Evolutionary conservation across 1,140 invertebrate species (phyloP).

Genomic region (Drosophila ironensis): DNA sequence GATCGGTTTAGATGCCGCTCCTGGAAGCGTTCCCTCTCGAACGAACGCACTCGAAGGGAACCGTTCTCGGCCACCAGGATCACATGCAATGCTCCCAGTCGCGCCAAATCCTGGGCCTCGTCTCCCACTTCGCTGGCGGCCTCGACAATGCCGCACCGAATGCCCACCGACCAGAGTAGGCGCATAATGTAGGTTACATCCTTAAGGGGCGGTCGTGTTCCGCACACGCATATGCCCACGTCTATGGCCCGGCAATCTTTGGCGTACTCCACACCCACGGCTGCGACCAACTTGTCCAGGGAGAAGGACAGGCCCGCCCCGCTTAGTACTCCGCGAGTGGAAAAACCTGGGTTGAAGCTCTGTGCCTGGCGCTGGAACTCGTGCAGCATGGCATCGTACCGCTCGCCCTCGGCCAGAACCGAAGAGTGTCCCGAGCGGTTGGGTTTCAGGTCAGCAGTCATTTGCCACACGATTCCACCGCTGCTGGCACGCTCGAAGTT

Average conservation of each 20-base stretch:
- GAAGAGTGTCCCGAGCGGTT: slow-evolving; percentile 63
- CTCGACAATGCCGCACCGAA: slow-evolving; percentile 82
- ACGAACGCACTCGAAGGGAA: slow-evolving; percentile 84
- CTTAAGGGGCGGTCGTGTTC: slow-evolving; percentile 83
- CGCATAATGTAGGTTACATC: slow-evolving; percentile 85
- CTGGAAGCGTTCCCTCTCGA: slow-evolving; percentile 85
- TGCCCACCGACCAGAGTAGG: slow-evolving; percentile 82
- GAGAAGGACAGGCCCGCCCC: slow-evolving; percentile 90
- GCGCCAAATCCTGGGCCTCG: slow-evolving; percentile 87
- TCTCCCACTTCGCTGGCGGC: slow-evolving; percentile 80
- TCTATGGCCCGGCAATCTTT: slow-evolving; percentile 83
- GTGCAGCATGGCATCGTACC: slow-evolving; percentile 83
- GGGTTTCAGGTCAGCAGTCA: slow-evolving; percentile 71
- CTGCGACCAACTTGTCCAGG: slow-evolving; percentile 86
- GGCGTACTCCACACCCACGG: slow-evolving; percentile 80
- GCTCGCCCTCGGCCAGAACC: slow-evolving; percentile 82
- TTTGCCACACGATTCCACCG: slow-evolving; percentile 79
- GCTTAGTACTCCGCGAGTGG: slow-evolving; percentile 74
- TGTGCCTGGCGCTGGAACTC: slow-evolving; percentile 81
- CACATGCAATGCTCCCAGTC: slow-evolving; percentile 85
- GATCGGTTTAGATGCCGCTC: slow-evolving; percentile 84
- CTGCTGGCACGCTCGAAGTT: slow-evolving; percentile 65
- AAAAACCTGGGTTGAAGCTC: slow-evolving; percentile 70
- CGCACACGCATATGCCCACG: slow-evolving; percentile 86
- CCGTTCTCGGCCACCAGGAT: slow-evolving; percentile 87